Base-by-base conservation (phyloP, 2,888 invertebrate species). In the Coleophora flavipennella region DNA sequence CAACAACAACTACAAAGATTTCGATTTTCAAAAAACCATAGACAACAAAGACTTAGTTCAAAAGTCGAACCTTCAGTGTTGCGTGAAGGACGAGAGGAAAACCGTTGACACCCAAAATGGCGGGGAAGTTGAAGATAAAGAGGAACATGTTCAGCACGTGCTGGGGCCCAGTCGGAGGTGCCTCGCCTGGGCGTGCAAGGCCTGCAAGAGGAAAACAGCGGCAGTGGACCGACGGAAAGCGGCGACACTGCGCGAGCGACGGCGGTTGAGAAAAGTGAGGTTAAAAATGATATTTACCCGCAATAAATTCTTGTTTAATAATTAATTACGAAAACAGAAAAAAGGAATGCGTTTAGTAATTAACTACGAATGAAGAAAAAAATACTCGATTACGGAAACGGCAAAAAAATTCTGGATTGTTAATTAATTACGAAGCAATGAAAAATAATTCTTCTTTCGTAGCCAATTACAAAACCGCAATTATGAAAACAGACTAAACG, bases 211-310 rank as follows among this genome's bases (percentile, higher is more conserved):
- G 81, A 97, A 97, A 83, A 96, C 94, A 11, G 96, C 97, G 33
- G 92, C 96, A 0, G 94, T 98, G 8, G 99, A 99, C 80, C 87
- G 99, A 39, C 88, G 99, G 63, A 97, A 97, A 87, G 99, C 99
- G 6, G 99, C 99, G 1, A 99, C 99, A 1, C 86, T 99, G 74
- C 86, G 99, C 3, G 99, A 99, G 74, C 85, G 99, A 48, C 84
- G 98, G 53, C 87, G 99, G 45, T 87, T 99, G 39, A 86, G 97
- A 67, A 98, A 99, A 90, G 97, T 97, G 74, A 59, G 83, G 64
- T 20, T 20, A 20, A n/a, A n/a, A n/a, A n/a, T n/a, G n/a, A n/a
- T 20, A 20, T 6, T 20, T 20, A 20, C 20, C n/a, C n/a, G n/a
- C n/a, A n/a, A n/a, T n/a, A n/a, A n/a, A n/a, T n/a, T n/a, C n/a